Evolutionary conservation across 2,797 vertebrate species (phyloP).

Genomic region (Falco biarmicus): DNA sequence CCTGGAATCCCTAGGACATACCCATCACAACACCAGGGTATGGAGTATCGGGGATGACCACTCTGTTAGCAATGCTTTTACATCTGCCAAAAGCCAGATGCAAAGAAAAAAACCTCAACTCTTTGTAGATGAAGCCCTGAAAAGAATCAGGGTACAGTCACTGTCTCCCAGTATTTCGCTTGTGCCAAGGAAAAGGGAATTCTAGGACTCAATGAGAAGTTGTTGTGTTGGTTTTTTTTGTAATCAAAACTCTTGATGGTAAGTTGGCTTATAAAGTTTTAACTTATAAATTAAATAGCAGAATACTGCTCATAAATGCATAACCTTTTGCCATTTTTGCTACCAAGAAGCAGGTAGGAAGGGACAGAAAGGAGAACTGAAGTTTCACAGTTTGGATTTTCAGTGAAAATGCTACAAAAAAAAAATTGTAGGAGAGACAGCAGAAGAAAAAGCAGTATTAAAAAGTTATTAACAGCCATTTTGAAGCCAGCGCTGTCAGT

Average conservation of each 20-base stretch:
- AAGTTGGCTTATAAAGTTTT: not conserved
- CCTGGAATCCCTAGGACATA: not conserved
- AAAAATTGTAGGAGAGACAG: not conserved
- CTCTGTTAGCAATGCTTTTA: not conserved
- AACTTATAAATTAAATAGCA: not conserved
- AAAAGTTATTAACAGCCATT: not conserved
- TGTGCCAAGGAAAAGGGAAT: not conserved
- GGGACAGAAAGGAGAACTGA: not conserved
- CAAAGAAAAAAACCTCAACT: not conserved
- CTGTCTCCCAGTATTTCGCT: not conserved
- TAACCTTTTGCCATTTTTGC: not conserved
- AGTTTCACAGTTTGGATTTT: not conserved
- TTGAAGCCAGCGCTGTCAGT: not conserved
- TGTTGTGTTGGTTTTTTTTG: not conserved
- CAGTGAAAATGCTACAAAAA: not conserved
- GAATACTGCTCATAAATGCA: not conserved
- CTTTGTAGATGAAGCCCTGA: not conserved
- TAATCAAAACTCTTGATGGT: not conserved
- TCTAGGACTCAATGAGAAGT: not conserved
- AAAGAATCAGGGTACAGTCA: not conserved
- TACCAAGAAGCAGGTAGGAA: not conserved
- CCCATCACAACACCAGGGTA: no score
- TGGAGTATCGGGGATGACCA: accelerated
- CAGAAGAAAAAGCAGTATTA: not conserved
- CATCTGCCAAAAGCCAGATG: not conserved